Base-by-base conservation (phyloP, 2,888 invertebrate species). In the Lordiphosa fenestrarum region DNA sequence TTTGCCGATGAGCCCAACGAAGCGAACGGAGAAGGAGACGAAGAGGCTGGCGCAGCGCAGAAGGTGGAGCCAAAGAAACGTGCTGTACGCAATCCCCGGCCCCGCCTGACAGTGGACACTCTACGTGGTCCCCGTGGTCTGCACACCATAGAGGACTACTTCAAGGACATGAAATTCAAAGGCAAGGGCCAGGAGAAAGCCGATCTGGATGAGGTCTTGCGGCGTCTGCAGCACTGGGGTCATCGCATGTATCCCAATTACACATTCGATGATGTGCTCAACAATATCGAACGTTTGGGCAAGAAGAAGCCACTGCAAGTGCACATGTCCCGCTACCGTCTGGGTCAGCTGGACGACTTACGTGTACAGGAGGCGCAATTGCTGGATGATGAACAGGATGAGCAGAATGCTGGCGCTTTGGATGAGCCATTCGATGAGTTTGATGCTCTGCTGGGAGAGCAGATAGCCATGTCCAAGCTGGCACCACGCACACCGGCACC, bases 211-310 rank as follows among this genome's bases (percentile, higher is more conserved):
- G 89, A 92, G 62, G 90, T 98, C 0, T 91, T 99, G 90, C 94
- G 94, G 53, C 93, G 93, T 56, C 87, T 98, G 53, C 96, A 98
- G 81, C 96, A 98, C 86, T 99, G 98, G 98, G 95, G 94, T 0
- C 97, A 98, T 89, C 91, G 98, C 48, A 90, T 99, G 69, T 98
- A 94, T 89, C 98, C 98, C 0, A 96, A 95, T 85, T 94, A 94
- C 85, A 92, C 94, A 10, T 98, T 98, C 89, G 95, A 95, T 84
- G 97, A 98, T 88, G 94, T 95, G 66, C 89, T 98, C 3, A 91
- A 91, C n/a, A 92, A 92, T 85, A 90, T 94, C 15, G 98, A 98
- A 87, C 93, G 93, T 60, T 91, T 98, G 1, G 98, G 98, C 0
- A 91, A 91, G 48, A 98, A 97, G 85, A 95, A 93, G 80, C 91